Evolutionary conservation across 2,888 invertebrate genomes (phyloP), one percentile per base, ranked within the genome.

Genomic region (Lycaena phlaeas): DNA sequence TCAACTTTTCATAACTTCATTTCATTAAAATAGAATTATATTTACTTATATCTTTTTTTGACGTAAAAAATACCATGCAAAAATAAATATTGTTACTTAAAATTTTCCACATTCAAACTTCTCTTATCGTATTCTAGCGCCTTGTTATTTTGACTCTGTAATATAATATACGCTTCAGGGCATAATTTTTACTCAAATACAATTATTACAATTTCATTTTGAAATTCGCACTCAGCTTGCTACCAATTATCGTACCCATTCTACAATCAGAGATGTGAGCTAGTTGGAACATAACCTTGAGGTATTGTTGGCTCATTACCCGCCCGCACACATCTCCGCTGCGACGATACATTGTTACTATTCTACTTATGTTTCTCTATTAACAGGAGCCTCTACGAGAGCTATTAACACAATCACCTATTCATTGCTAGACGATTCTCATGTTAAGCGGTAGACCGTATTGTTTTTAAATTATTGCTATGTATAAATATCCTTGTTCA

Each of bases 271-370:
- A 49, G 46, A 48, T 50, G 46, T 45, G 46, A 48, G 48, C 45
- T 50, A 48, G 53, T 57, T 56, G 51, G 48, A 45, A 47, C 38
- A 43, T 46, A 53, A 44, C 77, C 77, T 79, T 78, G 73, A 68
- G 37, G 58, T 63, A 64, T 67, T 71, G 69, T 76, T 70, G 66
- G 66, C 72, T 71, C 67, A 71, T 73, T 69, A 65, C 59, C 59
- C 51, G 57, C 57, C 56, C 64, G 63, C 68, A 56, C 60, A 56
- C 44, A 50, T 46, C 45, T 48, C 45, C 57, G 54, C 53, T 55
- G 57, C 51, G 52, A 50, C 49, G 44, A 49, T 34, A 34, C 50
- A 53, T 50, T 50, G 48, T 51, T 49, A 56, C 52, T 54, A 29
- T 52, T 56, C 53, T 55, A 56, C 49, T 46, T 52, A 54, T 55